These are phyloP conservation scores for Porites rus DNA, from an alignment of 92 coral and sea anemone genomes.

Conservation along the genomic window DNA sequence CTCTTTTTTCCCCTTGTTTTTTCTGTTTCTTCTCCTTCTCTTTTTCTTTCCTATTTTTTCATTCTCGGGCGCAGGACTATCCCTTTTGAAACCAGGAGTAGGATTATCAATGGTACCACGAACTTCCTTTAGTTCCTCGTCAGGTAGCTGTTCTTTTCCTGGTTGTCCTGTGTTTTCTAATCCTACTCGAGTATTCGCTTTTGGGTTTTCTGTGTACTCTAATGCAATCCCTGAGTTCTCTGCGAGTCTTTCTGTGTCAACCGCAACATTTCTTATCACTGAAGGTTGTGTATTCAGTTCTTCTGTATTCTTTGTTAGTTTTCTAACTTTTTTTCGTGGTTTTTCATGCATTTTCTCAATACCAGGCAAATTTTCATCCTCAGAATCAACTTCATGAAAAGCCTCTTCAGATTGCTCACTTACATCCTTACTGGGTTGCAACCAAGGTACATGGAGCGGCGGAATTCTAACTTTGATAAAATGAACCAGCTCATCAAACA, in stretches of 20 bases:
- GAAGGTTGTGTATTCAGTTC: not conserved
- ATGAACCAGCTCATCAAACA: slow-evolving; percentile 65
- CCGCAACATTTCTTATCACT: not conserved
- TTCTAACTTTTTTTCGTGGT: not conserved
- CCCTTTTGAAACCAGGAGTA: not conserved
- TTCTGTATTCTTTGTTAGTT: not conserved
- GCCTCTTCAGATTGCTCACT: not conserved
- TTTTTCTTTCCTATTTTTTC: slow-evolving; percentile 19
- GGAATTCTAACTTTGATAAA: slow-evolving; percentile 53
- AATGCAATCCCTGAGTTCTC: not conserved
- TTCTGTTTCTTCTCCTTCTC: slow-evolving; percentile 25
- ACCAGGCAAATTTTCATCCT: slow-evolving; percentile 18
- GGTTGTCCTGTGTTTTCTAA: not conserved
- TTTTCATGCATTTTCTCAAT: slow-evolving; percentile 3
- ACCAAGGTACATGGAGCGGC: slow-evolving; percentile 74
- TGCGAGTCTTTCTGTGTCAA: not conserved
- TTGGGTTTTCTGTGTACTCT: not conserved
- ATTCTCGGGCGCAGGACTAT: not conserved
- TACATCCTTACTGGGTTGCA: slow-evolving; percentile 40
- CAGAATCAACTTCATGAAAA: not conserved
- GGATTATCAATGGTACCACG: not conserved
- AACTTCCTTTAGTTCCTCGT: slow-evolving; percentile 1
- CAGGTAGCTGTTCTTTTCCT: not conserved
- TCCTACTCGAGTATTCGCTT: not conserved
- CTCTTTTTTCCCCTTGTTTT: not conserved